phyloP scores from a whole-genome alignment of 1,140 invertebrate genomes.

The Drosophila rhopaloa region DNA sequence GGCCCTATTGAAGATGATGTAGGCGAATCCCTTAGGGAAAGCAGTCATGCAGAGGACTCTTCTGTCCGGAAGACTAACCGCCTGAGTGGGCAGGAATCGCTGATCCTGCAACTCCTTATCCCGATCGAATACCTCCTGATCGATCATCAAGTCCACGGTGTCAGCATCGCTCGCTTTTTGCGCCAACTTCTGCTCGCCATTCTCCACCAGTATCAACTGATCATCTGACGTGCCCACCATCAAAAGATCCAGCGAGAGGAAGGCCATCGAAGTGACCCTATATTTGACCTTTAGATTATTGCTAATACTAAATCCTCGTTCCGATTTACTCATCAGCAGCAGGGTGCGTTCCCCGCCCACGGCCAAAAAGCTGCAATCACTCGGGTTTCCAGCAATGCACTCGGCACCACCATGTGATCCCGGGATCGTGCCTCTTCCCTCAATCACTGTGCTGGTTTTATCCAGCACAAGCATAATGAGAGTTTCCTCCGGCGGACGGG shows the following conservation, averaged over 20 bases:
- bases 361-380: slow-evolving; percentile 89
- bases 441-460: slow-evolving; percentile 90
- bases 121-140: slow-evolving; percentile 74
- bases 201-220: slow-evolving; percentile 90
- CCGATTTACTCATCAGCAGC: slow-evolving; percentile 89
- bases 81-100: slow-evolving; percentile 44
- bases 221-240: slow-evolving; percentile 90
- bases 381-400: slow-evolving; percentile 87
- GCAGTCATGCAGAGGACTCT: slow-evolving; percentile 85
- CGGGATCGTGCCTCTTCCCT: slow-evolving; percentile 86
- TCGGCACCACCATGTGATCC: slow-evolving; percentile 84
- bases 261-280: slow-evolving; percentile 87
- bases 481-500: slow-evolving; percentile 90
- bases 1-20: slow-evolving; percentile 86
- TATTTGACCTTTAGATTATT: slow-evolving; percentile 91
- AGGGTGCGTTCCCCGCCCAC: slow-evolving; percentile 89
- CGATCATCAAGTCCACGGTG: slow-evolving; percentile 84
- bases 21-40: slow-evolving; percentile 87
- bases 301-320: slow-evolving; percentile 89
- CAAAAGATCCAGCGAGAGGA: slow-evolving; percentile 89
- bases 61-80: slow-evolving; percentile 65
- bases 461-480: slow-evolving; percentile 91
- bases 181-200: slow-evolving; percentile 89
- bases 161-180: slow-evolving; percentile 85
- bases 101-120: slow-evolving; percentile 63